Evolutionary conservation across 2,888 invertebrate genomes (phyloP).

Genomic region (Blera fallax): DNA sequence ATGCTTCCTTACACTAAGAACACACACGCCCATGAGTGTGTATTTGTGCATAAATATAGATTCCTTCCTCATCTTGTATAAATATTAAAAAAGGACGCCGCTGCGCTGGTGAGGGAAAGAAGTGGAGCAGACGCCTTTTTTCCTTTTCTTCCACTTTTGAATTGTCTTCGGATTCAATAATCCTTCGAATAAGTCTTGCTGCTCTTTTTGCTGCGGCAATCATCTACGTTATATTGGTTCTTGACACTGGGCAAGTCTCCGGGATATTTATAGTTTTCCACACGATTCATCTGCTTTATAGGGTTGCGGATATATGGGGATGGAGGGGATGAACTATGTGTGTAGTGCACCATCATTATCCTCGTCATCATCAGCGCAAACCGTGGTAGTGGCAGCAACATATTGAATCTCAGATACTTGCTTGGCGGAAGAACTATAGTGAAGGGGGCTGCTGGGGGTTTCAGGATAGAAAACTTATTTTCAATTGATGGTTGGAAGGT

Average conservation of each 20-base stretch:
- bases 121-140: slow-evolving; percentile 37
- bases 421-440: neutral
- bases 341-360: slow-evolving; percentile 47
- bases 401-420: slow-evolving; percentile 58
- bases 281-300: slow-evolving; percentile 57
- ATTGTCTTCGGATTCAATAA: slow-evolving; percentile 65
- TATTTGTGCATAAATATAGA: neutral
- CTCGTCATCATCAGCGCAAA: slow-evolving; percentile 47
- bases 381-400: slow-evolving; percentile 50
- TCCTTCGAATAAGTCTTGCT: slow-evolving; percentile 33
- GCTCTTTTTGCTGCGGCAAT: slow-evolving; percentile 53
- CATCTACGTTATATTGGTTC: slow-evolving; percentile 65
- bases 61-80: neutral
- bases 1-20: slow-evolving; percentile 4
- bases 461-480: slow-evolving; percentile 52
- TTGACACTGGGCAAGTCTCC: slow-evolving; percentile 62
- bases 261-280: slow-evolving; percentile 67
- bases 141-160: neutral
- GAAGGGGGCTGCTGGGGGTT: neutral
- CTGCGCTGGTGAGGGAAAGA: neutral
- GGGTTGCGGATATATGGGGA: slow-evolving; percentile 13
- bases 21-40: neutral
- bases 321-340: neutral
- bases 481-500: slow-evolving; percentile 49
- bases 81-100: slow-evolving; percentile 23